phyloP scores from a whole-genome alignment of 2,888 invertebrate genomes.

The Scaptodrosophila latifasciaeformis region DNA sequence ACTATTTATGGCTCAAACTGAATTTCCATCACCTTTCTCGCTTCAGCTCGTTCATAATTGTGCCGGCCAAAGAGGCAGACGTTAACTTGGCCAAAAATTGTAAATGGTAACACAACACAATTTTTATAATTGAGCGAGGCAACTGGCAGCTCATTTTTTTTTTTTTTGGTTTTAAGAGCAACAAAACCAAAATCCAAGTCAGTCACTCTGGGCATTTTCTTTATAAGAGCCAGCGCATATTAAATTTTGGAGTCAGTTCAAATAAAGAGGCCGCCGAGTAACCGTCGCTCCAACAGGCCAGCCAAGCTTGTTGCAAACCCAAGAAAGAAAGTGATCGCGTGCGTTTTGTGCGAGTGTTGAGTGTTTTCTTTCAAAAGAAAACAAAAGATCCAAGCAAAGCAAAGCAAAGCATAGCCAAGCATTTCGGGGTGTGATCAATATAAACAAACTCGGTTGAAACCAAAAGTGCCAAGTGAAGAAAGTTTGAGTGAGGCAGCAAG shows the following conservation, averaged over 20 bases:
- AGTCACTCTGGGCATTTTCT: constrained; percentile 54
- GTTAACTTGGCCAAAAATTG: constrained; percentile 21
- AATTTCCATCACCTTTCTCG: not conserved
- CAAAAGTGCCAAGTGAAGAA: constrained; percentile 51
- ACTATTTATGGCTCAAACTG: constrained; percentile 18
- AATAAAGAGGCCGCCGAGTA: constrained; percentile 58
- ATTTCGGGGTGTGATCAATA: constrained; percentile 12
- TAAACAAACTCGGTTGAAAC: too few relatives aligned
- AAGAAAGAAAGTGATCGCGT: constrained; percentile 55
- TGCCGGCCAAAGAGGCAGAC: constrained; percentile 15
- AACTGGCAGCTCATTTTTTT: too few relatives aligned
- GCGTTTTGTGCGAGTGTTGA: too few relatives aligned
- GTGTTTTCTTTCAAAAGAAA: too few relatives aligned
- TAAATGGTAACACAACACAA: constrained; percentile 20
- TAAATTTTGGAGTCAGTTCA: constrained; percentile 58
- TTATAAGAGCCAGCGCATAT: constrained; percentile 60
- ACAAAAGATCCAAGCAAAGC: constrained; percentile 34
- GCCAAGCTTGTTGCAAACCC: constrained; percentile 3
- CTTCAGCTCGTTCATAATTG: not conserved
- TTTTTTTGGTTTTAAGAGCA: constrained; percentile 55
- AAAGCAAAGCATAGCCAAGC: constrained; percentile 17
- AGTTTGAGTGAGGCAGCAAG: constrained; percentile 28
- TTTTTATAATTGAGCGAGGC: too few relatives aligned
- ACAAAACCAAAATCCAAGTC: constrained; percentile 12
- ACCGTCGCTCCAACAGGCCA: constrained; percentile 20